Base-by-base conservation (phyloP, 92 coral and sea anemone species). In the Porites evermanni region DNA sequence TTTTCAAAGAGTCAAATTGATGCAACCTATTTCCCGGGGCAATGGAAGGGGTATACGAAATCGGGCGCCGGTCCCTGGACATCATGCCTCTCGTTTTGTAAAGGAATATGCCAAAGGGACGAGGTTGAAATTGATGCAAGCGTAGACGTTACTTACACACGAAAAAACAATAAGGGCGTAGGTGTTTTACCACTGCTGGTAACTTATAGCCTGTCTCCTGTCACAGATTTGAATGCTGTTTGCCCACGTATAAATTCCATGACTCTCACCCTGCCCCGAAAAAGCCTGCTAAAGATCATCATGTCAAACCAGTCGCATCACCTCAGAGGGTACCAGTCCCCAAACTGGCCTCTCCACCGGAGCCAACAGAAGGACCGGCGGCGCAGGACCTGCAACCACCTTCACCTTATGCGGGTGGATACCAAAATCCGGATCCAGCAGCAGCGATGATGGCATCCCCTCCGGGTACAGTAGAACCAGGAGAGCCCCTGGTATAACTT, bases 311-410 rank as follows among this genome's bases (percentile, higher is more conserved):
- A 1, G 84, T 83, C 52, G 94, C 86, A 12, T 67, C 88, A 11
- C 91, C 91, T 9, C 91, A 91, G 44, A 65, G 77, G 18, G 94
- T 79, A 19, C 88, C 86, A 24, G 59, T 81, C 86, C 91, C 91
- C 17, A 81, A 80, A 78, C 68, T 77, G 26, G 23, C 78, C 32
- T 67, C 85, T n/a, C 74, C 79, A 16, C 78, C 83, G 11, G 14
- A 72, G 52, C 72, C 72, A 12, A 2, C 84, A 6, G 20, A 53
- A 3, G 61, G 8, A 14, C 61, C 13, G 61, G 61, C 12, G 61
- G 13, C 61, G 61, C 13, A 56, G 73, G 60, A 2, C 53, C 64
- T 24, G 79, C 71, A 9, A 51, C 74, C 64, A 14, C 89, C 17
- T 56, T 67, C 77, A 58, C 94, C 94, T 53, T 87, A 75, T 67